A percentile compares a stretch with the other conserved stretches of the same genome.
Evolutionary conservation across 2,113 vertebrate genomes (phyloP).

Genomic region (Crotalus horridus): DNA sequence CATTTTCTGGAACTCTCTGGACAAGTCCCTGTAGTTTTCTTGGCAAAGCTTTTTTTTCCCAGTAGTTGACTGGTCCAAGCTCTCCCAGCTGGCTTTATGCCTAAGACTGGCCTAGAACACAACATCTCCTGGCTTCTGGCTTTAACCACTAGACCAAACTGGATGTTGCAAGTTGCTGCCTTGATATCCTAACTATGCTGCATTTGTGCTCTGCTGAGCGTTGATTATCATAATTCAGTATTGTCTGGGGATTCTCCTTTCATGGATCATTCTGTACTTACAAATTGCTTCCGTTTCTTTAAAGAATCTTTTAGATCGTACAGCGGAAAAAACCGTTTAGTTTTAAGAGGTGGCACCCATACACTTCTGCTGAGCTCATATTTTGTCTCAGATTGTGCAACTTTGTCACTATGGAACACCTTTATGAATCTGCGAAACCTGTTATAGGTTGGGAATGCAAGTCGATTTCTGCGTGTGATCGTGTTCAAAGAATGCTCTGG

Average conservation of each 20-base stretch:
- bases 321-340: not conserved
- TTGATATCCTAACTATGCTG: not conserved
- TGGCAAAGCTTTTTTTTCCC: not conserved
- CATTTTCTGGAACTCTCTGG: too few relatives aligned
- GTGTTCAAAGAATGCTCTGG: not conserved
- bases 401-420: not conserved
- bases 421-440: not conserved
- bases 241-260: conserved; percentile 18
- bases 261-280: conserved; percentile 9
- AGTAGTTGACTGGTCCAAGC: not conserved
- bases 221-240: not conserved
- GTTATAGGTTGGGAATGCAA: too few relatives aligned
- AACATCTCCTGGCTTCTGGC: not conserved
- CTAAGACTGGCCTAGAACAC: not conserved
- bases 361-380: not conserved
- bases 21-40: not conserved
- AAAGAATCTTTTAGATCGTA: conserved; percentile 6
- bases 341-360: not conserved
- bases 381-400: not conserved
- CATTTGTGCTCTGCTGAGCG: not conserved
- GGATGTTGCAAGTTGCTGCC: conserved; percentile 4
- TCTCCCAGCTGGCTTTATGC: not conserved
- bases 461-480: too few relatives aligned
- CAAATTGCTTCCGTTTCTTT: conserved; percentile 17
- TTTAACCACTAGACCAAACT: not conserved